Conservation (phyloP, 2,888 invertebrate species). For the Sisyra nigra region DNA sequence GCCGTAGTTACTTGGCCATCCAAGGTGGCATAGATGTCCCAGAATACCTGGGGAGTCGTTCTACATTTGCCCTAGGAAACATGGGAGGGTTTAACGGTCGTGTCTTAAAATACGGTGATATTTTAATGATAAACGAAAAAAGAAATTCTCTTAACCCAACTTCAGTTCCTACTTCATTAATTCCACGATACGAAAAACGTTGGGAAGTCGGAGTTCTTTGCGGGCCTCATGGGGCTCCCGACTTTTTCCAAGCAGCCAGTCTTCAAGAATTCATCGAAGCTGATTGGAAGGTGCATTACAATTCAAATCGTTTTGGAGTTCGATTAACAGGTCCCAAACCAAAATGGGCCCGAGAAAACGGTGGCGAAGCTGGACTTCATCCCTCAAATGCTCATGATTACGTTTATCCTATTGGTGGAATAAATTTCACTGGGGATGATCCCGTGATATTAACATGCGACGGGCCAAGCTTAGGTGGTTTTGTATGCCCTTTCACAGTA, state of each 20-base stretch:
- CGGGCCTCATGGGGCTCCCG: constrained; percentile 2
- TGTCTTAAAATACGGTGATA: constrained; percentile 2
- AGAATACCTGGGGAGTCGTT: constrained; percentile 2
- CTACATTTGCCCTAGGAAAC: constrained; percentile 2
- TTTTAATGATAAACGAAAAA: not conserved
- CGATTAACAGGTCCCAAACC: constrained; percentile 1
- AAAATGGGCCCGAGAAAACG: constrained; percentile 1
- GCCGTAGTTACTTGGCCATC: not conserved
- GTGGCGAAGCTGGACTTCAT: constrained; percentile 2
- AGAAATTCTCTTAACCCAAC: too few species aligned
- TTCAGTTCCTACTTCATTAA: not conserved
- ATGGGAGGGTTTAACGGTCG: constrained; percentile 3
- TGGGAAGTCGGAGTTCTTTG: constrained; percentile 4
- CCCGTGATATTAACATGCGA: constrained; percentile 4
- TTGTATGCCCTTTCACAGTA: constrained; percentile 3
- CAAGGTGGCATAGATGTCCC: constrained; percentile 3
- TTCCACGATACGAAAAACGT: not conserved
- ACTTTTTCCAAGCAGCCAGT: not conserved
- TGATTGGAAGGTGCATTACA: constrained; percentile 4
- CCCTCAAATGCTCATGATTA: constrained; percentile 2
- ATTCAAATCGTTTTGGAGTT: constrained; percentile 4
- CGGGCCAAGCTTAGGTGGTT: constrained; percentile 3
- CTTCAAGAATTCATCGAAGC: not conserved
- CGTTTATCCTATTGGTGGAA: not conserved
- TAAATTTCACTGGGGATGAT: constrained; percentile 4